Conservation (phyloP, 1,140 invertebrate genomes). For the Orussus abietinus region DNA sequence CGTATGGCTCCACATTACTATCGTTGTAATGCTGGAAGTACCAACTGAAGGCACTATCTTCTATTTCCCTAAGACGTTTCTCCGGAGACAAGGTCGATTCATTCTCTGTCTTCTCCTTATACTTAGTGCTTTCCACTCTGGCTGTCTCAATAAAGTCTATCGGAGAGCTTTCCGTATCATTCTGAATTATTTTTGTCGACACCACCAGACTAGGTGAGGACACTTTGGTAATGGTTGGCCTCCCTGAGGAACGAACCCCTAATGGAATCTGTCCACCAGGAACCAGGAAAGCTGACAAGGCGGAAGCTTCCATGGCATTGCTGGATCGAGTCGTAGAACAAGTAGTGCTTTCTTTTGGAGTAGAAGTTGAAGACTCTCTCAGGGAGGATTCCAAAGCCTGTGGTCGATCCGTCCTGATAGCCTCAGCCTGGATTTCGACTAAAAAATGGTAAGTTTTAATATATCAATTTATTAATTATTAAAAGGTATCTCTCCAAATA, state of each 20-base stretch:
- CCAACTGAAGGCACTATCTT: slow-evolving; percentile 64
- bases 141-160: no score
- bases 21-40: slow-evolving; percentile 78
- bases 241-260: slow-evolving; percentile 41
- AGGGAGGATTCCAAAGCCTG: no score
- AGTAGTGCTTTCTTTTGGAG: slow-evolving; percentile 15
- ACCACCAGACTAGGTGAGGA: slow-evolving; percentile 46
- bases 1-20: slow-evolving; percentile 63
- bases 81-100: slow-evolving; percentile 30
- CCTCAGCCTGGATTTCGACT: no score
- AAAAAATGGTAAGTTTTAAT: no score
- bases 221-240: slow-evolving; percentile 64
- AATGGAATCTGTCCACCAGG: slow-evolving; percentile 56
- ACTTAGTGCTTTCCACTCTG: slow-evolving; percentile 10
- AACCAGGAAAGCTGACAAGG: slow-evolving; percentile 56
- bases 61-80: slow-evolving; percentile 15
- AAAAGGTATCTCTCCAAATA: no score
- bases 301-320: slow-evolving; percentile 40
- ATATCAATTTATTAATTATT: no score
- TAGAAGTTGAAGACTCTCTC: neutral
- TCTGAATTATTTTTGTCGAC: no score
- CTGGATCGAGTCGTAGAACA: no score
- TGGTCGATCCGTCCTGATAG: no score
- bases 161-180: slow-evolving; percentile 23
- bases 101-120: slow-evolving; percentile 42